Evolutionary conservation across 2,113 vertebrate species (phyloP).

Genomic region (Urocolius indicus): DNA sequence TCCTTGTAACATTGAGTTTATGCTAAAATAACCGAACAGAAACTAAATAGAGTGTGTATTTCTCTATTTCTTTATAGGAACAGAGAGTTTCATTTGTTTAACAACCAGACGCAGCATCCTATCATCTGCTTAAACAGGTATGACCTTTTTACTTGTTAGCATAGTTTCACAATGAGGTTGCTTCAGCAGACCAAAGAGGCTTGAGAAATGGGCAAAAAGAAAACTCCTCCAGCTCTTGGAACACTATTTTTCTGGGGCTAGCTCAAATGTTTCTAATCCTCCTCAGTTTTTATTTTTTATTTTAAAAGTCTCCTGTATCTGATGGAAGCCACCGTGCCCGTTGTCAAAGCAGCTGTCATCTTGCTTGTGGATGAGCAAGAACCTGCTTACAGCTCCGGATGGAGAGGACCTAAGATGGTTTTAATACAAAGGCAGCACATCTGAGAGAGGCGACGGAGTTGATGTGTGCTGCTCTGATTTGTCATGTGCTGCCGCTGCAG

Average conservation of each 20-base stretch:
- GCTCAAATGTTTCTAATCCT: neutral
- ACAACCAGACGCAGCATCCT: conserved; percentile 15
- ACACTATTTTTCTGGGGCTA: neutral
- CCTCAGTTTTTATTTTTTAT: neutral
- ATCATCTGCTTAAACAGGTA: conserved; percentile 66
- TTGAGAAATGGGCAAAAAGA: neutral
- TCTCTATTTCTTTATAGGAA: conserved; percentile 64
- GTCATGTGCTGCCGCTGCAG: neutral
- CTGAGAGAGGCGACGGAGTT: neutral
- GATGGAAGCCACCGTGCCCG: neutral
- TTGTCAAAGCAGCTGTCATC: neutral
- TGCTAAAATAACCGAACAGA: neutral
- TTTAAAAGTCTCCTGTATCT: neutral
- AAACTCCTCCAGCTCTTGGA: neutral
- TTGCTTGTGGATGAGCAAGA: neutral
- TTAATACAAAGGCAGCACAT: neutral
- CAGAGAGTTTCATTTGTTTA: conserved; percentile 40
- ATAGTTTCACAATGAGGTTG: neutral
- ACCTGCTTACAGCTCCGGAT: neutral
- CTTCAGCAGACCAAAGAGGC: neutral
- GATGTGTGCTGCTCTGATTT: neutral
- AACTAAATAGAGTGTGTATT: neutral
- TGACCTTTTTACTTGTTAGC: neutral
- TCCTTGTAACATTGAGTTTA: neutral
- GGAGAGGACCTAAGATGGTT: neutral